These are phyloP conservation scores for Chrysomela aeneicollis DNA, from an alignment of 2,888 invertebrate species.

Conservation along the genomic window DNA sequence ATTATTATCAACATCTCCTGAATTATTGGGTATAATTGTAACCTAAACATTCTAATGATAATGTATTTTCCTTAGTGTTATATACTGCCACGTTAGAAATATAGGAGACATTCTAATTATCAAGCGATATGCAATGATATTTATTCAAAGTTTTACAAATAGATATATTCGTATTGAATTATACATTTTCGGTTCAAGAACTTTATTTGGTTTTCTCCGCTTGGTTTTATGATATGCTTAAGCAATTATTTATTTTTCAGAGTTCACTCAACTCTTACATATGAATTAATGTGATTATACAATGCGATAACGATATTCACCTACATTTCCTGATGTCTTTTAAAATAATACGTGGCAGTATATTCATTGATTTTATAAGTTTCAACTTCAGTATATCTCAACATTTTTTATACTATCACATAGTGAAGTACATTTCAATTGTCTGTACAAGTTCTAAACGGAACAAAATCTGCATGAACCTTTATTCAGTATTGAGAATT, in stretches of 20 bases:
- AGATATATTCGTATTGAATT: no score
- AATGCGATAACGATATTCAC: no score
- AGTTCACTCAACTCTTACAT: neutral
- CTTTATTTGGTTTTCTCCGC: no score
- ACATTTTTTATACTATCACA: neutral
- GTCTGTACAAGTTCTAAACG: no score
- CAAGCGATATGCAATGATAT: neutral
- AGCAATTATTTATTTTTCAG: neutral
- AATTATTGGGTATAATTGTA: neutral
- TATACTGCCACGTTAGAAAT: neutral
- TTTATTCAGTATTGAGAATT: no score
- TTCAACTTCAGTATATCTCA: neutral
- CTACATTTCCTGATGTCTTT: no score
- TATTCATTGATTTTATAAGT: neutral
- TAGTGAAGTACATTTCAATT: no score
- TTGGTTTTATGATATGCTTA: no score
- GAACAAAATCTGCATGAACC: no score
- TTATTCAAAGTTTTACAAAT: no score
- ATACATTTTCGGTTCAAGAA: no score
- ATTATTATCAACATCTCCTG: neutral
- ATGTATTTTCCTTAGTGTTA: neutral
- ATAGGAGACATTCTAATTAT: no score
- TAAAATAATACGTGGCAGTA: neutral
- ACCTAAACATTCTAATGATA: neutral
- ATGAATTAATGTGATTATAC: neutral